Evolutionary conservation across 2,113 vertebrate species (phyloP), one percentile per base, ranked within the genome.

Genomic region (Taxidea taxus): DNA sequence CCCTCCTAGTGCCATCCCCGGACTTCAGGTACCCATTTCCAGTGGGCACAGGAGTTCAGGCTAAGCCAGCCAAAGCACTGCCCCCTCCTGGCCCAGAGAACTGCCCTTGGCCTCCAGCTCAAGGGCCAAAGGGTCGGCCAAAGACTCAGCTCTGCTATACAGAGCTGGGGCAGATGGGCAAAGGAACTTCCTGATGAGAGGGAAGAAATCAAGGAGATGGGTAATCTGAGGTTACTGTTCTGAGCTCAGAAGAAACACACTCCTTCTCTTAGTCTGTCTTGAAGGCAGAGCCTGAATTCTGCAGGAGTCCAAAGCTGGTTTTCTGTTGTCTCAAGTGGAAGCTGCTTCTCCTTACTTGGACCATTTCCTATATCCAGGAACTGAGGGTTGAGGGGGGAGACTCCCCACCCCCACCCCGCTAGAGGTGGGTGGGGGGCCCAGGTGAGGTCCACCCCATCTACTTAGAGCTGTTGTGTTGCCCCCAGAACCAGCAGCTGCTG

Each of bases 1-100:
- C 87, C 99, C 99, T 0, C 99, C 99, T 94, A 99, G 99, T 16
- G 99, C 99, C 95, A 99, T 99, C 90, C 99, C 99, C 0, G 99
- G 99, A 97, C 98, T 99, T 96, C 99, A 99, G 99, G 99, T 99
- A 98, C 68, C 92, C 94, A 44, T 56, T 68, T 78, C 25, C 92
- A 64, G 4, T 25, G 21, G 82, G 72, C 49, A 72, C 47, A 86
- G 77, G 64, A 34, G 31, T 34, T 88, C 64, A 78, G 37, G 60
- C 90, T 64, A 64, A 85, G 54, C 37, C 66, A 90, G n/a, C 62
- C 66, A 29, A 83, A 78, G 44, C 51, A 74, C 39, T 51, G 23
- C 42, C 37, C 25, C 56, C 82, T 97, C 64, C 81, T 70, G 84
- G 82, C 86, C 94, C 97, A 75, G 34, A 44, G 44, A 62, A 21